Conservation (phyloP, 2,888 invertebrate genomes). For the Eledone cirrhosa region DNA sequence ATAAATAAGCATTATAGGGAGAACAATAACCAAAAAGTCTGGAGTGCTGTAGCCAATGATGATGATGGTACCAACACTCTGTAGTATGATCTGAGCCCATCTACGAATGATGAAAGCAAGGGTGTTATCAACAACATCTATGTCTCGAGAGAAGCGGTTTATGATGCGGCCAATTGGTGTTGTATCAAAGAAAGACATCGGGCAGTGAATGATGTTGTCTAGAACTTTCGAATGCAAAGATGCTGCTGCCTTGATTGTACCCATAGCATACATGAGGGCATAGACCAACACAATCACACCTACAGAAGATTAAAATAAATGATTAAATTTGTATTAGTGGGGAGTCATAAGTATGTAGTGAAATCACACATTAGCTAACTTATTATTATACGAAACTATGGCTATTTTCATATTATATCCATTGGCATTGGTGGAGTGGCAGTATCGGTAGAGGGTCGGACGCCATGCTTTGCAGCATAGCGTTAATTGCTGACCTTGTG, state of each 20-base stretch:
- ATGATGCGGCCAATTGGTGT: conserved; percentile 67
- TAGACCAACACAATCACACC: conserved; percentile 43
- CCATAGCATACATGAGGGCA: conserved; percentile 54
- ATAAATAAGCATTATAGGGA: conserved; percentile 50
- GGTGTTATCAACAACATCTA: conserved; percentile 51
- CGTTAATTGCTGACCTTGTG: too few relatives aligned
- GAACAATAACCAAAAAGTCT: conserved; percentile 45
- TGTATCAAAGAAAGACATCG: conserved; percentile 65
- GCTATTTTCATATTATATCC: too few relatives aligned
- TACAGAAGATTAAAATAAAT: conserved; percentile 32
- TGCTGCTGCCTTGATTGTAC: conserved; percentile 64
- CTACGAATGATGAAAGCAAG: conserved; percentile 41
- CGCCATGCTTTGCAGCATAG: too few relatives aligned
- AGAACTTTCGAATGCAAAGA: conserved; percentile 62
- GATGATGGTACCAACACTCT: conserved; percentile 43
- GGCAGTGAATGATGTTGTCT: conserved; percentile 49
- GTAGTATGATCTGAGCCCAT: conserved; percentile 40
- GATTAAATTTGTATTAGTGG: not conserved
- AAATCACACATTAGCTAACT: too few relatives aligned
- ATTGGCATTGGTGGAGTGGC: too few relatives aligned
- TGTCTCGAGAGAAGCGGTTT: conserved; percentile 62
- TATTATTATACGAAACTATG: too few relatives aligned
- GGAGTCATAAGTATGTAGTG: not conserved
- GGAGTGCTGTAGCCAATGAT: conserved; percentile 54
- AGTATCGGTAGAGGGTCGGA: too few relatives aligned